Evolutionary conservation across 2,113 vertebrate species (phyloP), one percentile per base, ranked within the genome.

Genomic region (Pteropus alecto): DNA sequence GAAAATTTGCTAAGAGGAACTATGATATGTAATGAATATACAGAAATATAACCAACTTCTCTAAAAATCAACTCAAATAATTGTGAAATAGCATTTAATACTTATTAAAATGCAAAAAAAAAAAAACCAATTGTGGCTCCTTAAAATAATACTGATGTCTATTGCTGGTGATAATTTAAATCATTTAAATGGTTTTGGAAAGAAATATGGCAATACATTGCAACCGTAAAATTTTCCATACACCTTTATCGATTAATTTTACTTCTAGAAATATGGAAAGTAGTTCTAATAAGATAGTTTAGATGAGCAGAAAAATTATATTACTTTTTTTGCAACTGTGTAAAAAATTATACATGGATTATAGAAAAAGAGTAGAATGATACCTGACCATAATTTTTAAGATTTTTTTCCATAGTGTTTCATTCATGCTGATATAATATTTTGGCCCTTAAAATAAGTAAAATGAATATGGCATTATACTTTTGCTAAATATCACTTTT

Each of bases 181-280:
- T 93, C 35, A 43, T 70, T 94, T 78, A 79, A 84, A 82, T 94
- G 46, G 15, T 84, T 93, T 92, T 43, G 51, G 85, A 90, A 90
- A 90, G 56, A 33, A 95, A 82, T 68, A 51, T 38, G 61, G 7
- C 24, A 87, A 30, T 85, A 68, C 33, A 26, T 74, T 74, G 58
- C 16, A 93, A 26, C 48, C 24, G 19, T 28, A 67, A 86, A 79
- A 84, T 48, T 74, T 85, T 43, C 33, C 28, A 35, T 73, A 21
- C 5, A 33, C 7, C 26, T 76, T 94, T 89, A 71, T 88, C 19
- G n/a, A 41, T 65, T 79, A 85, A 81, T 70, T 86, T 56, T 8
- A 74, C 16, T 43, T 90, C 6, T 74, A 87, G 24, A 90, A 71
- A 54, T 58, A 60, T 63, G 16, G 43, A 65, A 77, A 81, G 22